A percentile compares a stretch with the other conserved stretches of the same genome.
Conservation (phyloP, 1,140 invertebrate genomes). For the Tetramorium alpestre region DNA sequence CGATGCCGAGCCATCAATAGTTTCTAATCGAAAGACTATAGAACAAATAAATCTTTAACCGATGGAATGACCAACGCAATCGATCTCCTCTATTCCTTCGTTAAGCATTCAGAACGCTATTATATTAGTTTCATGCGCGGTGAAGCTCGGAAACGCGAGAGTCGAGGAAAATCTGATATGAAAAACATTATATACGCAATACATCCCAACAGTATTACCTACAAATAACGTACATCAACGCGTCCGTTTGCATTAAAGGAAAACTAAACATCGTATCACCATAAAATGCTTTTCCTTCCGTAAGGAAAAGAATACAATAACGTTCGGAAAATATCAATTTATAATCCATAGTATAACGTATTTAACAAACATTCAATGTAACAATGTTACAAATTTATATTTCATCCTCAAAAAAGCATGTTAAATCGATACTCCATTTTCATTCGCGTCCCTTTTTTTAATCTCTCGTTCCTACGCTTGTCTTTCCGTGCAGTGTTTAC, state of each 20-base stretch:
- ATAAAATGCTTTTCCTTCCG: not conserved
- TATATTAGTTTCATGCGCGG: not conserved
- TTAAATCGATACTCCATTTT: not conserved
- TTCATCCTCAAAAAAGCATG: not conserved
- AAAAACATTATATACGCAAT: constrained; percentile 15
- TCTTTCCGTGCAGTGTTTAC: constrained; percentile 7
- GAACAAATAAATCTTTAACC: constrained; percentile 35
- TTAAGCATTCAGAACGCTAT: not conserved
- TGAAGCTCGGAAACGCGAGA: not conserved
- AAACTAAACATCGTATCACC: not conserved
- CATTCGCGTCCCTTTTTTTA: not conserved
- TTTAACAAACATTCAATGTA: not conserved
- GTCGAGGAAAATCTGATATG: not conserved
- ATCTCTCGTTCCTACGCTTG: not conserved
- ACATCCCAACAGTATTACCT: not conserved
- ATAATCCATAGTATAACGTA: not conserved
- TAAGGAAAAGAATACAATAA: not conserved
- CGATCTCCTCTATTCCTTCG: not conserved
- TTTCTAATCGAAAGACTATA: constrained; percentile 27
- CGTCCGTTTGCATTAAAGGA: not conserved
- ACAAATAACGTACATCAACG: not conserved
- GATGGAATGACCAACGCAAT: constrained; percentile 7
- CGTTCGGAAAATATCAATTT: constrained; percentile 2
- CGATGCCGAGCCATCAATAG: not conserved
- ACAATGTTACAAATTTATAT: not conserved